Conservation (phyloP, 1,140 invertebrate species). For the Phthorimaea operculella region DNA sequence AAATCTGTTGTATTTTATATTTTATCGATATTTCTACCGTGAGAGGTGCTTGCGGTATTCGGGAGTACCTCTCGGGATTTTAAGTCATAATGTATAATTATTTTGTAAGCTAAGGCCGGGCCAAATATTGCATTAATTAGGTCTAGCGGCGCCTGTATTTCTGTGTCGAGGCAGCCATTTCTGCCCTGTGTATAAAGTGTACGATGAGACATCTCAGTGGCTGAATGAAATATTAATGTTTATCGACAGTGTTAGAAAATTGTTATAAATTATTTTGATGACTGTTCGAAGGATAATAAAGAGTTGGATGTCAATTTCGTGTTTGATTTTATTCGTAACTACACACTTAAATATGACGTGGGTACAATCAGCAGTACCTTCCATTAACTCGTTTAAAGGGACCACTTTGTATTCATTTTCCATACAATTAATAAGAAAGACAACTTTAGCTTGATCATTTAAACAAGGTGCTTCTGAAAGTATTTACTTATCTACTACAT, state of each 20-base stretch:
- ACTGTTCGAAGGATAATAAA: conserved; percentile 71
- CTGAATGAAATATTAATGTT: conserved; percentile 65
- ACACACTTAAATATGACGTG: too few species aligned
- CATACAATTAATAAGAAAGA: too few species aligned
- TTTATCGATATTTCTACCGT: conserved; percentile 65
- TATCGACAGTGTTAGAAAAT: conserved; percentile 68
- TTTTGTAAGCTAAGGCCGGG: conserved; percentile 64
- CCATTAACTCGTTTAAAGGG: too few species aligned
- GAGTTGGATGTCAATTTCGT: conserved; percentile 67
- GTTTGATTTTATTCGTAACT: conserved; percentile 25
- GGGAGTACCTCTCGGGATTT: conserved; percentile 34
- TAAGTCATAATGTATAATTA: conserved; percentile 66
- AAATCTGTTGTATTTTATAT: conserved; percentile 67
- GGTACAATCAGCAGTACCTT: too few species aligned
- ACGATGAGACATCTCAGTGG: conserved; percentile 59
- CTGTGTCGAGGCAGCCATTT: conserved; percentile 39
- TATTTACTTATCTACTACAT: too few species aligned
- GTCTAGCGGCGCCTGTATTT: conserved; percentile 46
- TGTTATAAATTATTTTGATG: conserved; percentile 72
- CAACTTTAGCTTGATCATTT: too few species aligned
- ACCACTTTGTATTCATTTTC: too few species aligned
- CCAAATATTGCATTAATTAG: conserved; percentile 65
- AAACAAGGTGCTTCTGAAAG: too few species aligned
- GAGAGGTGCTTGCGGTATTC: conserved; percentile 30
- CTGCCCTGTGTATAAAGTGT: conserved; percentile 54